Evolutionary conservation across 1,140 invertebrate genomes (phyloP).

Genomic region (Rhyacophila brunnea): DNA sequence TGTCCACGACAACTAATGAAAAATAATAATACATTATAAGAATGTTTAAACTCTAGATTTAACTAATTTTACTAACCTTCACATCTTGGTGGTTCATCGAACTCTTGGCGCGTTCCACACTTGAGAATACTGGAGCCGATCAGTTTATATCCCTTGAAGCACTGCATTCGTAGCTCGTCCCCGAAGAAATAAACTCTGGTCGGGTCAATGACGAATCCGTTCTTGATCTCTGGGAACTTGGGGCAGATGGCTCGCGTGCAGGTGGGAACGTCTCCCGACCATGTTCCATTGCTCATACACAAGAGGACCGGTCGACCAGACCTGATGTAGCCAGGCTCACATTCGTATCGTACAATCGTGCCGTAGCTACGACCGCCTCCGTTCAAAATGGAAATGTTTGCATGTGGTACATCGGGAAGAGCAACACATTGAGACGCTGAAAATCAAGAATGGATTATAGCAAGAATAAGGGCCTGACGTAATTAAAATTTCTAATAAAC

Average conservation of each 20-base stretch:
- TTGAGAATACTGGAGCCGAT: constrained; percentile 84
- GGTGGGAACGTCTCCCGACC: constrained; percentile 88
- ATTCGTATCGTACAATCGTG: constrained; percentile 92
- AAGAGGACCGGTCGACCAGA: constrained; percentile 86
- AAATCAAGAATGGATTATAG: no score
- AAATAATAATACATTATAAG: no score
- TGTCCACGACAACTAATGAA: no score
- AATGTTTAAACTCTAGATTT: no score
- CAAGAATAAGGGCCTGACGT: no score
- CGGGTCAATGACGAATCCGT: constrained; percentile 80
- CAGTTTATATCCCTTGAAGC: constrained; percentile 84
- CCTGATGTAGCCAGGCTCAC: constrained; percentile 88
- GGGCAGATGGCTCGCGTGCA: constrained; percentile 85
- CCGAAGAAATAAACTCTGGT: constrained; percentile 78
- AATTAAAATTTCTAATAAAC: no score
- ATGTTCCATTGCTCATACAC: constrained; percentile 95
- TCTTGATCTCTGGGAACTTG: constrained; percentile 78
- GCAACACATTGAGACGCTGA: constrained; percentile 90
- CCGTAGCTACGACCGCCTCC: constrained; percentile 92
- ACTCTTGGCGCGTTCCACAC: constrained; percentile 83
- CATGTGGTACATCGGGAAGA: constrained; percentile 82
- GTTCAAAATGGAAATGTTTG: constrained; percentile 85
- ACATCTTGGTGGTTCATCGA: constrained; percentile 81
- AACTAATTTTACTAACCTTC: constrained; percentile 66
- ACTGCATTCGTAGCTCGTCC: constrained; percentile 90